phyloP scores from a whole-genome alignment of 2,888 invertebrate genomes.

The Hermaeophaga mercurialis region DNA sequence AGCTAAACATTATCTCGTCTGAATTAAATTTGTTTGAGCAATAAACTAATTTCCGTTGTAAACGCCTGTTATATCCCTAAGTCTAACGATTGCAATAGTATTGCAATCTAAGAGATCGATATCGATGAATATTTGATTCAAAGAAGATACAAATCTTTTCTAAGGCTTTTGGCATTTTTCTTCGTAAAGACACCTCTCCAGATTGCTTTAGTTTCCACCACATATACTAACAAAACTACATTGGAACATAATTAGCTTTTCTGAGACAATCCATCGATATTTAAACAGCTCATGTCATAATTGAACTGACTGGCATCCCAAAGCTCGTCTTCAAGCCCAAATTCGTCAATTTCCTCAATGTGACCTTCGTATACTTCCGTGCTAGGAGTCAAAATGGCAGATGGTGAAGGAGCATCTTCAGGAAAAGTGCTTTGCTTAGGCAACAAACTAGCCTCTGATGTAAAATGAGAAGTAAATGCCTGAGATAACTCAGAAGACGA shows the following conservation, averaged over 20 bases:
- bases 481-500: slow-evolving; percentile 49
- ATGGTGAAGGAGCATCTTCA: slow-evolving; percentile 60
- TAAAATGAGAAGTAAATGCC: slow-evolving; percentile 53
- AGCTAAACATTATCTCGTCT: too few species aligned
- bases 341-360: slow-evolving; percentile 50
- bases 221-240: too few species aligned
- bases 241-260: slow-evolving; percentile 39
- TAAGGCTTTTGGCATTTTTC: too few species aligned
- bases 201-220: too few species aligned
- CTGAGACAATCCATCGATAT: slow-evolving; percentile 48
- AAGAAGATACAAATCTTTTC: too few species aligned
- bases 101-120: too few species aligned
- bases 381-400: slow-evolving; percentile 65
- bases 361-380: slow-evolving; percentile 54
- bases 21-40: too few species aligned
- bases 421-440: slow-evolving; percentile 40
- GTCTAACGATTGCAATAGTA: too few species aligned
- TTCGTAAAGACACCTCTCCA: too few species aligned
- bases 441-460: slow-evolving; percentile 49
- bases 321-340: slow-evolving; percentile 52
- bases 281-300: slow-evolving; percentile 52
- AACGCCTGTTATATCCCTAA: too few species aligned
- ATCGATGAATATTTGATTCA: too few species aligned
- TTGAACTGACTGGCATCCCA: slow-evolving; percentile 56
- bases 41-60: too few species aligned